These are phyloP conservation scores for Machaerirhynchus nigripectus DNA, from an alignment of 2,113 vertebrate species.

Conservation along the genomic window DNA sequence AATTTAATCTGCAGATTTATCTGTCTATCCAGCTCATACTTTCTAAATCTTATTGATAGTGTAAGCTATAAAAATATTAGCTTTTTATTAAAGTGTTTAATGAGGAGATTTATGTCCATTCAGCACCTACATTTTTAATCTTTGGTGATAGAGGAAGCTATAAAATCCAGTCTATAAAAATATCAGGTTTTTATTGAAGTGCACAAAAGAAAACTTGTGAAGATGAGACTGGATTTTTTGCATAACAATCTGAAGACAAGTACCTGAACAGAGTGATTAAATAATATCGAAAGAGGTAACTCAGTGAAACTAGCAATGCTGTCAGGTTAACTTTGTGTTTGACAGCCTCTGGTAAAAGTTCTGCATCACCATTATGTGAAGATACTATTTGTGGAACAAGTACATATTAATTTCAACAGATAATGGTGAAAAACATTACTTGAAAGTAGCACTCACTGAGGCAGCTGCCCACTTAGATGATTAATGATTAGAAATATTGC, in stretches of 20 bases:
- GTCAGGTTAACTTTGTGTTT: background rate
- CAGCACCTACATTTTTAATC: background rate
- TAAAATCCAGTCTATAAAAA: background rate
- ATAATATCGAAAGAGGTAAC: background rate
- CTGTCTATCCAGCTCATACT: background rate
- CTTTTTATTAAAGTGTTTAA: background rate
- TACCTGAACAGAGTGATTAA: background rate
- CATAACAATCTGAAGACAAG: background rate
- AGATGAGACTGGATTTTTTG: background rate
- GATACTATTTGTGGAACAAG: background rate
- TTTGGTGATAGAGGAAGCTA: background rate
- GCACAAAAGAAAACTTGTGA: background rate
- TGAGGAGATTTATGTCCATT: background rate
- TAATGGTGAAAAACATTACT: background rate
- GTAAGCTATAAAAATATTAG: background rate
- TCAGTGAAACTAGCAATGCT: background rate
- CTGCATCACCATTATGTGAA: background rate
- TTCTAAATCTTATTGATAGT: background rate
- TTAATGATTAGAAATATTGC: background rate
- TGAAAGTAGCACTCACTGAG: background rate
- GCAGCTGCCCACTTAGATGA: background rate
- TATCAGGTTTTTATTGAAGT: background rate
- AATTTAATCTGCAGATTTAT: background rate
- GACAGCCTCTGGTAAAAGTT: constrained; percentile 8
- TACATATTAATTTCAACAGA: background rate